Evolutionary conservation across 92 coral and sea anemone species (phyloP).

Genomic region (Palythoa heliodiscus): DNA sequence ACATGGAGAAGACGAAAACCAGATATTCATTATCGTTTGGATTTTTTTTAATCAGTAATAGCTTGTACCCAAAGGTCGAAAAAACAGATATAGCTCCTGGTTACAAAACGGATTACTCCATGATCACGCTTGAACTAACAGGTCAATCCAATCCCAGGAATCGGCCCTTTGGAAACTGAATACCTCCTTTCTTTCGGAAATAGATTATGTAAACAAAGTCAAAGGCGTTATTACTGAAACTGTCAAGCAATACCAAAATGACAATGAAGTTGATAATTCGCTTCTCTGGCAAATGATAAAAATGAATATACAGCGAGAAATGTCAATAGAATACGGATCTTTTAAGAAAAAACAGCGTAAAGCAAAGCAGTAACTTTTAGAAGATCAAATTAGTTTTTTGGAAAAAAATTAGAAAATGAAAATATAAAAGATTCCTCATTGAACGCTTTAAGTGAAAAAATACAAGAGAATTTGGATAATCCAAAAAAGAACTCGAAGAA

Average conservation of each 20-base stretch:
- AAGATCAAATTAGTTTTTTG: background rate
- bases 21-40: too few relatives aligned
- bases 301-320: background rate
- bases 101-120: background rate
- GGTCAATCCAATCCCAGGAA: background rate
- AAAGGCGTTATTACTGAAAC: background rate
- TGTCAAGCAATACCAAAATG: background rate
- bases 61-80: too few relatives aligned
- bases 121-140: background rate
- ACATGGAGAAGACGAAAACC: too few relatives aligned
- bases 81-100: background rate
- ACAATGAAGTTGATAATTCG: conserved; percentile 9
- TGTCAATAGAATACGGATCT: background rate
- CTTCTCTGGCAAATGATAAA: conserved; percentile 11
- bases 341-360: background rate
- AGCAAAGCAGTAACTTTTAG: conserved; percentile 1
- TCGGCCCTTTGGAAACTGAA: background rate
- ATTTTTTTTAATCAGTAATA: too few relatives aligned
- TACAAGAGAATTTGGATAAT: background rate
- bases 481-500: conserved; percentile 29
- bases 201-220: background rate
- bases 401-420: conserved; percentile 16
- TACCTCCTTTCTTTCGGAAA: background rate
- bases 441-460: background rate
- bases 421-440: background rate